Evolutionary conservation across 2,797 vertebrate genomes (phyloP), one percentile per base, ranked within the genome.

Genomic region (Hippocampus kuda): DNA sequence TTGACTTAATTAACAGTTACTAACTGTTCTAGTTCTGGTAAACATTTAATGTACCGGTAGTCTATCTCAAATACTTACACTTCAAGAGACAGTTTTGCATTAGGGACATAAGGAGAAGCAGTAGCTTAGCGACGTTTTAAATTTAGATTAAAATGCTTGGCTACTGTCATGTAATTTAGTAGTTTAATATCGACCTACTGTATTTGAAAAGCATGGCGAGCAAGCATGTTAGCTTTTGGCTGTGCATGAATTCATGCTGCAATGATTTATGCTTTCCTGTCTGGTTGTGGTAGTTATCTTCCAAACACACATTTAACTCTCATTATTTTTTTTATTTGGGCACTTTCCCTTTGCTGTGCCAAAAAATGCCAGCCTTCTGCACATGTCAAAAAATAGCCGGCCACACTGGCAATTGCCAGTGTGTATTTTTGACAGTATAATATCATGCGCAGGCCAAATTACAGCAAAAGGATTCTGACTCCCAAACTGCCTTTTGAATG

Each of bases 401-500:
- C 15, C 59, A 18, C 15, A 70, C 38, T 15, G 38, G 75, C 66
- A 53, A 22, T 49, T 7, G 64, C 63, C 48, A 62, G 22, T 51
- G 70, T 81, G 71, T 76, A 65, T 74, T 81, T 72, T 68, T 48
- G 66, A 70, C 80, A 51, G 64, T 64, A 67, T 70, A 68, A 78
- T 71, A 69, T 79, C 65, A 77, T 77, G 75, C 67, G 67, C 65
- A 72, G 65, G 70, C 63, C 64, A 67, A 70, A 62, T 67, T 49
- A 68, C 48, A 65, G 70, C 69, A 13, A 4, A 18, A 71, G 68
- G 74, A 73, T 77, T 79, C 70, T 34, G 74, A 75, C 66, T 53
- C 13, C 12, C 70, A 76, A 81, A 77, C 53, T 69, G 64, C 70
- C 83, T 81, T 77, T 53, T 65, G 81, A 84, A 67, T 77, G 70